Conservation (phyloP, 2,113 vertebrate genomes). For the Cyprinodon tularosa region DNA sequence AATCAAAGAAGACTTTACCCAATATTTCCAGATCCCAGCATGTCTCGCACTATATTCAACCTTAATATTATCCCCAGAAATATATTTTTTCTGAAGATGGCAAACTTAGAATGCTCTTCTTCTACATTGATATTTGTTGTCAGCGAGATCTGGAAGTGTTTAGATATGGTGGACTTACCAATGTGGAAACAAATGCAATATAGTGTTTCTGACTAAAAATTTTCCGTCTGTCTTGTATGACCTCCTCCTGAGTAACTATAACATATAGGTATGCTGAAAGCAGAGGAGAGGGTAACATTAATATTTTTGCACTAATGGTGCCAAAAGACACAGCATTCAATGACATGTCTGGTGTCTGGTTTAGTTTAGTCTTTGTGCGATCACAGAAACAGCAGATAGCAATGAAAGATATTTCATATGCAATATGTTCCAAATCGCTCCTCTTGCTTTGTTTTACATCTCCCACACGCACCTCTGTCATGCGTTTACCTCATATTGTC, state of each 20-base stretch:
- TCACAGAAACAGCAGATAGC: constrained; percentile 46
- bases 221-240: constrained; percentile 13
- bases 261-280: constrained; percentile 27
- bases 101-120: neutral
- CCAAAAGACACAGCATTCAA: constrained; percentile 60
- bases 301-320: constrained; percentile 21
- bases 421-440: constrained; percentile 51
- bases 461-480: constrained; percentile 60
- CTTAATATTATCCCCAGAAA: too few relatives aligned
- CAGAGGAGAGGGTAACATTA: constrained; percentile 8
- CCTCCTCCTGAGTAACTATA: constrained; percentile 31
- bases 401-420: constrained; percentile 50
- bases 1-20: too few relatives aligned
- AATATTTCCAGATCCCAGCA: too few relatives aligned
- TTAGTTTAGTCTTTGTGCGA: constrained; percentile 40
- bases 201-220: constrained; percentile 15
- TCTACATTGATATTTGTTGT: neutral
- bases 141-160: neutral
- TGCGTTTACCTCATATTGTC: constrained; percentile 49
- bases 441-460: constrained; percentile 42
- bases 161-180: neutral
- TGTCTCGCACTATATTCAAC: neutral
- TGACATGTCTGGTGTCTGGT: constrained; percentile 18
- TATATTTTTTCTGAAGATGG: neutral
- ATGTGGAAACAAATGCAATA: neutral